Base-by-base conservation (phyloP, 2,113 vertebrate genomes). In the Sakesphorus luctuosus region DNA sequence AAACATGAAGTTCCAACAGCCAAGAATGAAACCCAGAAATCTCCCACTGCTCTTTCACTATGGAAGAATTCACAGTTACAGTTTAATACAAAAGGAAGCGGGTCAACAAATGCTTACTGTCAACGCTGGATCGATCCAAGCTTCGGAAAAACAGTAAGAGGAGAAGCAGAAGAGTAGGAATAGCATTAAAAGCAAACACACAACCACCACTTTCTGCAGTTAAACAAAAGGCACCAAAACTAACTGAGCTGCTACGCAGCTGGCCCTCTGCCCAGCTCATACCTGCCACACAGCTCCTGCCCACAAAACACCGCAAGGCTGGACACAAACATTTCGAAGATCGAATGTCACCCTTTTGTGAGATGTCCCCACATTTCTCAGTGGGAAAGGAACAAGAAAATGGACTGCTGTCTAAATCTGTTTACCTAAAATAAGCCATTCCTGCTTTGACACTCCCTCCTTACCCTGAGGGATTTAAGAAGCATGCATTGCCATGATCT, bases 341-440 rank as follows among this genome's bases (percentile, higher is more conserved):
- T 0, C 17, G 18, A 77, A 82, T 0, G 0, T 10, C 44, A 56
- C 40, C n/a, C 61, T 88, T 86, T 40, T 0, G 0, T 40, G 49
- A 89, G 82, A 61, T 1, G 9, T 56, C 79, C 65, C 76, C n/a
- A 36, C 49, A 43, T 84, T 88, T 90, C 80, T 72, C 52, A 62
- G 35, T 19, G 49, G 61, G 79, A 91, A 78, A 81, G 40, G 31
- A 81, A 58, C 20, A 67, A 69, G 25, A 56, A 87, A 84, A 66
- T 2, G 7, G 69, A 78, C 69, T 58, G 43, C 80, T 86, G 56
- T 79, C 75, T 91, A 93, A 94, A 88, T 84, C 85, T 93, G 66
- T 90, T 91, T 79, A 94, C 91, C 91, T 95, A 95, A 97, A 97
- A 90, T 94, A 96, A 95, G 35, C 55, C 87, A 89, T 80, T 62